phyloP scores from a whole-genome alignment of 2,113 vertebrate species.

The Rana temporaria region DNA sequence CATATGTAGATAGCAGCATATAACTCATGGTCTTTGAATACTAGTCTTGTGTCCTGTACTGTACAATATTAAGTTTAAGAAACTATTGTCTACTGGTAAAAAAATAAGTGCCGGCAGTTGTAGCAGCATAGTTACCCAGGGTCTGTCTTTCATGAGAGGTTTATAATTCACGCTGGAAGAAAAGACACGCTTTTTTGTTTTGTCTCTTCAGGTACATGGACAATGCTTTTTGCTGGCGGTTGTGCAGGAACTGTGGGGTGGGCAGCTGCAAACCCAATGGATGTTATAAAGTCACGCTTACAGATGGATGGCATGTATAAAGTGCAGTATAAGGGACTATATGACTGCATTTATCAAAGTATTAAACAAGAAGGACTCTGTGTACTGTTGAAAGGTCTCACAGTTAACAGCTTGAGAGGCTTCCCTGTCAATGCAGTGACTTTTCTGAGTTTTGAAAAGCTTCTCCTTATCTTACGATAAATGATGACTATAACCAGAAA shows the following conservation, averaged over 20 bases:
- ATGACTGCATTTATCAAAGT: conserved; percentile 78
- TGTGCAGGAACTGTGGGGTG: conserved; percentile 77
- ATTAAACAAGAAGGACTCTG: conserved; percentile 71
- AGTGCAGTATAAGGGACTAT: conserved; percentile 70
- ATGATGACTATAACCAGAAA: too few relatives aligned
- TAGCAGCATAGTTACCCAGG: too few relatives aligned
- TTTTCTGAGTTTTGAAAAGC: conserved; percentile 81
- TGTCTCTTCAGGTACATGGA: conserved; percentile 65
- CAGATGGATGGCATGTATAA: conserved; percentile 78
- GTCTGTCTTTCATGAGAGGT: too few relatives aligned
- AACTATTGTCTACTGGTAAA: too few relatives aligned
- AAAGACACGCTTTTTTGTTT: neutral
- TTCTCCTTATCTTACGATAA: conserved; percentile 68
- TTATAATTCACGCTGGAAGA: too few relatives aligned
- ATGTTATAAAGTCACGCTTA: conserved; percentile 81
- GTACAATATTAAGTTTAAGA: too few relatives aligned
- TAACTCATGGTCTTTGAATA: too few relatives aligned
- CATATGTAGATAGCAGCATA: too few relatives aligned
- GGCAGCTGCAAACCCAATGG: conserved; percentile 79
- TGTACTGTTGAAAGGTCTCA: conserved; percentile 79
- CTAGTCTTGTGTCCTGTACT: too few relatives aligned
- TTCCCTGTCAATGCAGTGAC: conserved; percentile 84
- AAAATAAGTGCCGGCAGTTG: too few relatives aligned
- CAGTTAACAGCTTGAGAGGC: conserved; percentile 79
- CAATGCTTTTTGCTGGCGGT: conserved; percentile 77